These are phyloP conservation scores for Drosophila nigritarsus DNA, from an alignment of 2,888 invertebrate genomes.

Conservation along the genomic window DNA sequence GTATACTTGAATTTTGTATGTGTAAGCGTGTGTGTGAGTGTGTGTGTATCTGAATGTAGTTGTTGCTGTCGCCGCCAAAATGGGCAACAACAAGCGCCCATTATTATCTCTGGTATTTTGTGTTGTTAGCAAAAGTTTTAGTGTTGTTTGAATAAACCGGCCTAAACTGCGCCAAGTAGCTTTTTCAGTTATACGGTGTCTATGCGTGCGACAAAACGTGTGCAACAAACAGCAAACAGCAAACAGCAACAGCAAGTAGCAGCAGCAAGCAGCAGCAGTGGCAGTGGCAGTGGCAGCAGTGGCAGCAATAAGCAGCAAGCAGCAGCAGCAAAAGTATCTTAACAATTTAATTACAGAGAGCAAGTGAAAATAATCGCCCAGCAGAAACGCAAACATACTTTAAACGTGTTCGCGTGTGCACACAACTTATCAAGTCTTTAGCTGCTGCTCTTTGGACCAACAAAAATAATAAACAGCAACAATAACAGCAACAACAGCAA, in stretches of 20 bases:
- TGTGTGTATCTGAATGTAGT: not conserved
- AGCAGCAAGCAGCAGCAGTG: slow-evolving; percentile 26
- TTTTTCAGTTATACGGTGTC: slow-evolving; percentile 73
- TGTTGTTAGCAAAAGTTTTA: slow-evolving; percentile 67
- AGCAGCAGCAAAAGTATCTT: slow-evolving; percentile 39
- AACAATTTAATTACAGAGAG: slow-evolving; percentile 61
- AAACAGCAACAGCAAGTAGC: not conserved
- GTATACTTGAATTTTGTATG: slow-evolving; percentile 66
- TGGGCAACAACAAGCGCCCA: slow-evolving; percentile 38
- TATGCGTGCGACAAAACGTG: slow-evolving; percentile 79
- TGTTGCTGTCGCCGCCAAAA: slow-evolving; percentile 44
- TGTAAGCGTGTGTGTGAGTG: slow-evolving; percentile 32
- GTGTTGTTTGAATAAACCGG: slow-evolving; percentile 76
- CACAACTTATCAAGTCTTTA: slow-evolving; percentile 27
- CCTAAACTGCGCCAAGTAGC: slow-evolving; percentile 67
- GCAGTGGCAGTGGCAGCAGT: not conserved
- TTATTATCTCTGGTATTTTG: slow-evolving; percentile 66
- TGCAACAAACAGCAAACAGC: slow-evolving; percentile 49
- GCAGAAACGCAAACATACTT: slow-evolving; percentile 16
- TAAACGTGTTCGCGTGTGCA: slow-evolving; percentile 56
- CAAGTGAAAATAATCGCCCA: slow-evolving; percentile 31
- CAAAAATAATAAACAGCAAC: slow-evolving; percentile 11
- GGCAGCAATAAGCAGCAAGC: slow-evolving; percentile 23
- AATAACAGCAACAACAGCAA: slow-evolving; percentile 4
- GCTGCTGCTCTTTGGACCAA: slow-evolving; percentile 27